Base-by-base conservation (phyloP, 2,797 vertebrate species). In the Podarcis siculus region DNA sequence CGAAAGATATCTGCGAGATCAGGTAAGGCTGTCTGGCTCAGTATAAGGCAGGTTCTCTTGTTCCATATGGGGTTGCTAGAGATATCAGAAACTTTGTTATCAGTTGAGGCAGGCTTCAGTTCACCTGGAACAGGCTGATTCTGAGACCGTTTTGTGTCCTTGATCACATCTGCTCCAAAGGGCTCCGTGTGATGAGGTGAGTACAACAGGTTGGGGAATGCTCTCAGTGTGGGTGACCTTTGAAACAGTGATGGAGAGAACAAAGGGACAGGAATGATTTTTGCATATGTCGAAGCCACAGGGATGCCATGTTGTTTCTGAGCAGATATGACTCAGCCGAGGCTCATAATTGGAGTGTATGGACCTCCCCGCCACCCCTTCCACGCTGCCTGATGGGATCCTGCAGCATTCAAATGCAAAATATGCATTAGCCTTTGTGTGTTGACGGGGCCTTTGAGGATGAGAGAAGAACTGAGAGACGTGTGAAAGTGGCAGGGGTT, bases 251-350 rank as follows among this genome's bases (percentile, higher is more conserved):
- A 71, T 88, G 87, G 7, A 0, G 58, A 64, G 86, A 89, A 77
- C 80, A 1, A 81, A 79, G 87, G 49, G 39, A 1, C 0, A 0
- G 39, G 82, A 82, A 90, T 49, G 0, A 0, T 42, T 64, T 79
- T 84, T 75, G 1, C 49, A 86, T 85, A 89, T 91, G 89, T 10
- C 35, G 30, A 86, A 88, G 78, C 86, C 81, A 45, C 0, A 1
- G 61, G 85, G 76, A 72, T 3, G n/a, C 30, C 76, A 45, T 87
- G 90, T 91, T 91, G 76, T 89, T 92, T 84, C 76, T 35, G 49
- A 80, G 39, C 77, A 75, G 67, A 49, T 80, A 49, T 89, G 77
- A 23, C 0, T 78, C 58, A 94, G 79, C 0, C 42, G 77, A 83
- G 61, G 19, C 0, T 77, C 64, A 35, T 88, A 87, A 87, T 80